Conservation (phyloP, 1,140 invertebrate genomes). For the Drosophila ambigua region DNA sequence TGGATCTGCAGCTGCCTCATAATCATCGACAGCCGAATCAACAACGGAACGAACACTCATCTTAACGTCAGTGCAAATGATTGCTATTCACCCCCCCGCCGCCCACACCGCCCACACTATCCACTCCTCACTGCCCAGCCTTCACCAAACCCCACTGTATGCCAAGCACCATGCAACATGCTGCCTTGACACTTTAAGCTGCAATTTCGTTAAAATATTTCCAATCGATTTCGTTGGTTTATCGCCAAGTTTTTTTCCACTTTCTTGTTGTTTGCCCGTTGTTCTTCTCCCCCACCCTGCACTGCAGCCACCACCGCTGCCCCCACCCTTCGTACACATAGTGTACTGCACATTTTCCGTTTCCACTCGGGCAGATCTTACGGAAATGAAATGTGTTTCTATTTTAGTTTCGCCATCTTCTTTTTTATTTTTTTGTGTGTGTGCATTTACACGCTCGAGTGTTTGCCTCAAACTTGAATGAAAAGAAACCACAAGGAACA, state of each 20-base stretch:
- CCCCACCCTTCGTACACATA: not conserved
- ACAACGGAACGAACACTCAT: constrained; percentile 52
- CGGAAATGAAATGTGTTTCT: constrained; percentile 81
- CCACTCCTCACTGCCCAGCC: no score
- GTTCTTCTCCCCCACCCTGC: constrained; percentile 12
- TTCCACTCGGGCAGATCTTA: constrained; percentile 67
- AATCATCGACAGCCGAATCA: constrained; percentile 65
- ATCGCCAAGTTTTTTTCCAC: constrained; percentile 79
- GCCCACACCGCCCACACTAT: not conserved
- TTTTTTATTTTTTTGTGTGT: constrained; percentile 32
- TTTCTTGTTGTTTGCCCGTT: constrained; percentile 72
- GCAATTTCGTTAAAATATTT: constrained; percentile 83
- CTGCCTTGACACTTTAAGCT: constrained; percentile 82
- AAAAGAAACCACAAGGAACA: constrained; percentile 22
- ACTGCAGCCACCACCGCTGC: no score
- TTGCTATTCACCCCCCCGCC: constrained; percentile 20
- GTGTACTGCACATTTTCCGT: constrained; percentile 53
- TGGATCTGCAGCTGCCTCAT: constrained; percentile 52
- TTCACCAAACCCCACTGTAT: not conserved
- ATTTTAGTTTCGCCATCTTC: constrained; percentile 66
- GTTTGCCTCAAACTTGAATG: constrained; percentile 56
- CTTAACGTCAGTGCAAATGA: constrained; percentile 57
- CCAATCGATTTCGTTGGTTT: constrained; percentile 82
- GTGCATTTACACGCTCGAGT: constrained; percentile 71
- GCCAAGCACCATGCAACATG: constrained; percentile 51